These are phyloP conservation scores for Anguilla pacifica DNA, from an alignment of 2,797 vertebrate genomes.

Conservation along the genomic window DNA sequence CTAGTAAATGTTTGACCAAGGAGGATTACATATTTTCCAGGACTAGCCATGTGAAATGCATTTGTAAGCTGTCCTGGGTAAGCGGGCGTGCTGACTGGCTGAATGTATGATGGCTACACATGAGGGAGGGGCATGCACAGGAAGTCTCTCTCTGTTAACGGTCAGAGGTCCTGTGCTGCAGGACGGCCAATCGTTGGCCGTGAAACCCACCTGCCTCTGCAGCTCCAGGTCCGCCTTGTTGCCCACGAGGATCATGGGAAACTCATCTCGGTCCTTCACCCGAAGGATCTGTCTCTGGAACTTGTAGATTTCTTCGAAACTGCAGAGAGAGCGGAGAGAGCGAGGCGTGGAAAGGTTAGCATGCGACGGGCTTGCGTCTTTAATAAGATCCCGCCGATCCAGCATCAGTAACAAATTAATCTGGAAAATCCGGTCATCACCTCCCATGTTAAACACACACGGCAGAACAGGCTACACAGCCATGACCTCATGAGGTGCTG, in stretches of 20 bases:
- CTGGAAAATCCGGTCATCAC: neutral
- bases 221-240: constrained; percentile 97
- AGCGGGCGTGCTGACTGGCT: neutral
- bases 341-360: neutral
- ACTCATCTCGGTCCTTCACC: constrained; percentile 98
- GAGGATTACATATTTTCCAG: neutral
- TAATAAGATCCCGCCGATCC: neutral
- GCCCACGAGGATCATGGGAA: constrained; percentile 98
- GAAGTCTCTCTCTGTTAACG: neutral
- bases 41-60: neutral
- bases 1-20: too few species aligned
- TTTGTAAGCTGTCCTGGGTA: neutral
- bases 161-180: too few species aligned
- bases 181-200: neutral
- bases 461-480: neutral
- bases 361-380: neutral
- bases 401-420: neutral
- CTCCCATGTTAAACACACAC: too few species aligned
- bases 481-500: neutral
- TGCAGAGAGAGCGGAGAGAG: constrained; percentile 53
- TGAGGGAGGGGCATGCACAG: neutral
- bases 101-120: neutral
- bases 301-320: constrained; percentile 99
- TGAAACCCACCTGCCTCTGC: constrained; percentile 91
- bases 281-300: constrained; percentile 98